A percentile compares a stretch with the other conserved stretches of the same genome.
Conservation (phyloP, 2,888 invertebrate genomes). For the Lamproptera curius region DNA sequence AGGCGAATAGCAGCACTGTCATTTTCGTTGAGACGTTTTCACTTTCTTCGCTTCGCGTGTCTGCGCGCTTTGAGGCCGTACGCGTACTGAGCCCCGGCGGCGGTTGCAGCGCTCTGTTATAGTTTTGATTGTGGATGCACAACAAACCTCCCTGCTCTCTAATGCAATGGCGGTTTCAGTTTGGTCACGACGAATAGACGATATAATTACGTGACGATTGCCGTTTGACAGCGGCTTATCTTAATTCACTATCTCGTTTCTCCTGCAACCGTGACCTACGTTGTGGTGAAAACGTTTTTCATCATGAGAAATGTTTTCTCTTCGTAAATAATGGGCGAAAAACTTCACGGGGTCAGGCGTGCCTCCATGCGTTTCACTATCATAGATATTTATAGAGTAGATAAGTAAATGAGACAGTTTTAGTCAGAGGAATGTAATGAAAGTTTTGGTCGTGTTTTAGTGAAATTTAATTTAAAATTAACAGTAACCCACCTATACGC, state of each 20-base stretch:
- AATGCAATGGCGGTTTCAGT: slow-evolving; percentile 68
- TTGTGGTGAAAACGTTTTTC: slow-evolving; percentile 70
- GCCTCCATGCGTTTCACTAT: slow-evolving; percentile 8
- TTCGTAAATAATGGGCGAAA: slow-evolving; percentile 48
- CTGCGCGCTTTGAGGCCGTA: slow-evolving; percentile 54
- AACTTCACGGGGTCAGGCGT: slow-evolving; percentile 35
- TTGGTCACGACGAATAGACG: slow-evolving; percentile 72
- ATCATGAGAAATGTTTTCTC: slow-evolving; percentile 65
- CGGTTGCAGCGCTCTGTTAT: slow-evolving; percentile 58
- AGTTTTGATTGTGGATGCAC: slow-evolving; percentile 72
- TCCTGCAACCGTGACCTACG: slow-evolving; percentile 66
- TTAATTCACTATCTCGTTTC: slow-evolving; percentile 70
- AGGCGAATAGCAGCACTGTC: slow-evolving; percentile 56
- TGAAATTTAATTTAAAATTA: too few relatives aligned
- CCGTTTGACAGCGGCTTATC: slow-evolving; percentile 62
- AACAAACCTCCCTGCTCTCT: slow-evolving; percentile 65
- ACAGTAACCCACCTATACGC: too few relatives aligned
- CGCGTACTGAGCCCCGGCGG: slow-evolving; percentile 63
- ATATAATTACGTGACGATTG: slow-evolving; percentile 71
- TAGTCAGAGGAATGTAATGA: not conserved
- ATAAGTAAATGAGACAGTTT: not conserved
- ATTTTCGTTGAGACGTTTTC: slow-evolving; percentile 62
- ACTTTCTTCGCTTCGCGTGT: slow-evolving; percentile 64
- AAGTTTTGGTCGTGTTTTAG: not conserved
- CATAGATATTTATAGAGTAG: not conserved